Evolutionary conservation across 2,888 invertebrate species (phyloP).

Genomic region (Lissocephala sabroskyi): DNA sequence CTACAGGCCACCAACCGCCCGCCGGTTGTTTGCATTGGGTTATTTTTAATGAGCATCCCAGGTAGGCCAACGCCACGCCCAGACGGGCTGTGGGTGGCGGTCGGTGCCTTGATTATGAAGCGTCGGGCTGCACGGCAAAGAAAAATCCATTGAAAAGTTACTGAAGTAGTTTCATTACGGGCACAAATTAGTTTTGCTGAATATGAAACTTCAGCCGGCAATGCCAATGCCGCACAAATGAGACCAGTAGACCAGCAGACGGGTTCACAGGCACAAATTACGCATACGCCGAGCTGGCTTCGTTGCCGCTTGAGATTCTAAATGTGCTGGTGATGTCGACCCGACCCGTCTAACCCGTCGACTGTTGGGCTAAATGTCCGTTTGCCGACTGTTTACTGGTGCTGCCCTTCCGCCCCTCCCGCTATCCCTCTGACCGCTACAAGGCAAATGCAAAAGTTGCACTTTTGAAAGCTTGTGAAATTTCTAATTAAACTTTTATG

Average conservation of each 20-base stretch:
- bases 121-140: conserved; percentile 10
- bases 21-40: conserved; percentile 10
- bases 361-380: no score
- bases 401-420: no score
- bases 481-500: conserved; percentile 51
- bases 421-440: not conserved
- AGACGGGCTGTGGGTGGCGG: conserved; percentile 1
- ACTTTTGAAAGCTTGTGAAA: conserved; percentile 20
- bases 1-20: conserved; percentile 11
- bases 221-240: not conserved
- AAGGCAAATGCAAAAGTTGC: conserved; percentile 16
- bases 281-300: conserved; percentile 12
- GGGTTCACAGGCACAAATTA: no score
- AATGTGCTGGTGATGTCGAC: no score
- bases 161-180: conserved; percentile 45
- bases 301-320: no score
- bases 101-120: conserved; percentile 38
- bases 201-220: not conserved
- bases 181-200: conserved; percentile 35
- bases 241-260: no score
- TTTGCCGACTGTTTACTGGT: no score
- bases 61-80: not conserved
- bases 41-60: conserved; percentile 47
- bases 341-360: no score
- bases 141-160: conserved; percentile 22